Evolutionary conservation across 2,888 invertebrate genomes (phyloP), one percentile per base, ranked within the genome.

Genomic region (Schizaphis graminum): DNA sequence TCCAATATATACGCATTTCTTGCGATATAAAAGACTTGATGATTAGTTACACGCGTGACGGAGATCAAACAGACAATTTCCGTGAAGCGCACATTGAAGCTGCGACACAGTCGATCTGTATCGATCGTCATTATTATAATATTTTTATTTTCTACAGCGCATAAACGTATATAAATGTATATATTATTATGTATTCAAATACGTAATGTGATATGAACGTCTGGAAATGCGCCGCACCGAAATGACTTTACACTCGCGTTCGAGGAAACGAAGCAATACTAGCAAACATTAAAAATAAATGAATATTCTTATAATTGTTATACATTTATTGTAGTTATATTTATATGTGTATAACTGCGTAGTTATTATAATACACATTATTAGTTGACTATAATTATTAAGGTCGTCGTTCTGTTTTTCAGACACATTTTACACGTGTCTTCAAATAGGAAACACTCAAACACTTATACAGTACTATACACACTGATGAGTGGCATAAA

Each of bases 361-460:
- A 77, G 35, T 77, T 35, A 77, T 77, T 21, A 35, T 21, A 77
- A 77, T 35, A 77, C 77, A 35, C 77, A 8, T 77, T 35, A 21
- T 77, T 7, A 77, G 77, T 35, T 8, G 77, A 35, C 77, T 21
- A 7, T 77, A 77, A 77, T 35, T 77, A 77, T 35, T 67, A n/a
- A 13, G 67, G 67, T 67, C 67, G n/a, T 67, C 67, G 67, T 67
- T 77, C 67, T 67, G n/a, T n/a, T 67, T 67, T 67, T 67, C n/a
- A 35, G 35, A 77, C 77, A 35, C 77, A 35, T 67, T 77, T 77
- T 35, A 67, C 67, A n/a, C n/a, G 67, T n/a, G 67, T 67, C 67
- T 35, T 35, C n/a, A n/a, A 77, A 77, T 77, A 35, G 77, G 21
- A 77, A 35, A 35, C 35, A 21, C 77, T 35, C 35, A 77, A 2